Evolutionary conservation across 2,113 vertebrate species (phyloP), one percentile per base, ranked within the genome.

Genomic region (Crotalus tigris): DNA sequence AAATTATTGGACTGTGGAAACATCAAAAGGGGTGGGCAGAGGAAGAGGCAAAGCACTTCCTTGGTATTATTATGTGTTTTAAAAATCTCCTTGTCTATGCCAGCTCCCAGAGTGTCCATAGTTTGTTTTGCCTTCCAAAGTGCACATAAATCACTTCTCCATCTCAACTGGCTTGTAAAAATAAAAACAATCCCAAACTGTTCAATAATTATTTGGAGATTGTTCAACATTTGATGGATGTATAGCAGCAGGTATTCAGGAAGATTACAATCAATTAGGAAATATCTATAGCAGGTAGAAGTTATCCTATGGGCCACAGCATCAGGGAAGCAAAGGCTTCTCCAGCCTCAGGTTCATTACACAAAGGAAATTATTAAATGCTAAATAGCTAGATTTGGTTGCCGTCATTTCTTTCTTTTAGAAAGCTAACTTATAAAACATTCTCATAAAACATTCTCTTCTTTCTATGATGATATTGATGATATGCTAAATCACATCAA

Each of bases 261-360:
- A 98, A 98, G 97, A 98, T 98, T 97, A 97, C 97, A 97, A 98
- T 98, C 97, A 97, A 98, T 97, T 96, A 97, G 97, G 81, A 97
- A 97, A 97, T 98, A 98, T 98, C 97, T 96, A 98, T 97, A 96
- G 75, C 0, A 15, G 96, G 96, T 96, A 97, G 96, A 97, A 95
- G 96, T 94, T 97, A 97, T 95, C 97, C 96, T 91, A 92, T 94
- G 96, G 96, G 97, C 96, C 96, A 94, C 91, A 24, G 95, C 95
- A 95, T 95, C 89, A 92, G 96, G 92, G 96, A 96, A 95, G 96
- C 95, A 93, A 96, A 96, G 95, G 93, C 90, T 96, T 90, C 94
- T 96, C 93, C 91, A 4, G 94, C 90, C 57, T 95, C 93, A 85
- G 92, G 93, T 96, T 97, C 97, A 96, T 98, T 97, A 97, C 90